Base-by-base conservation (phyloP, 2,113 vertebrate genomes). In the Eurystomus gularis region DNA sequence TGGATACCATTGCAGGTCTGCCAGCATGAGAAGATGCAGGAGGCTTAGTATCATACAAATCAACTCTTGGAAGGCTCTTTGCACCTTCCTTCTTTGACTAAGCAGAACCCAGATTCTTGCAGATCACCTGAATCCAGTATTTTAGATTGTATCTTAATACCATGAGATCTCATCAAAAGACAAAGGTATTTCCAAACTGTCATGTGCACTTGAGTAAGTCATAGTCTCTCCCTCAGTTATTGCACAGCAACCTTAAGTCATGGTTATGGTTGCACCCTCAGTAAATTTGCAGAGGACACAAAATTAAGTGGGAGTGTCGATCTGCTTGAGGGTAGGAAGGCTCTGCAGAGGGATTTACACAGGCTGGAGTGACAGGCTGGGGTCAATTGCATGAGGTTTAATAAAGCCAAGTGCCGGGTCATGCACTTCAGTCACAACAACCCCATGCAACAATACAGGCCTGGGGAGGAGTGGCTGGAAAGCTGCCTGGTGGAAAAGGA, bases 11-110 rank as follows among this genome's bases (percentile, higher is more conserved):
- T 42, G 29, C n/a, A 83, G 46, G 18, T 77, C 79, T 82, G 14
- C 13, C 55, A 94, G 49, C 64, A 51, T 13, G 19, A 49, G 13
- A 57, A 39, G 29, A 26, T 4, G 2, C 57, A 78, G 57, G 21
- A 81, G 9, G 12, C 40, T 65, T n/a, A 61, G 18, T 26, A 57
- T 8, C n/a, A 39, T 4, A 33, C 0, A 0, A 35, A 64, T 17
- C n/a, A 75, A 8, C 11, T 16, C 26, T n/a, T 40, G 31, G 31
- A 93, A 90, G 49, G 37, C 13, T 87, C 95, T 86, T 76, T 29
- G 9, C 33, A 69, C 31, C 44, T 44, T 69, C 54, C 11, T 94
- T n/a, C 62, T 61, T 42, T 28, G 9, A 17, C n/a, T 76, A 31
- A 82, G 25, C 31, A 69, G 21, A 79, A 8, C 7, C 7, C 29